phyloP scores from a whole-genome alignment of 2,113 vertebrate genomes.

The Saccopteryx leptura region DNA sequence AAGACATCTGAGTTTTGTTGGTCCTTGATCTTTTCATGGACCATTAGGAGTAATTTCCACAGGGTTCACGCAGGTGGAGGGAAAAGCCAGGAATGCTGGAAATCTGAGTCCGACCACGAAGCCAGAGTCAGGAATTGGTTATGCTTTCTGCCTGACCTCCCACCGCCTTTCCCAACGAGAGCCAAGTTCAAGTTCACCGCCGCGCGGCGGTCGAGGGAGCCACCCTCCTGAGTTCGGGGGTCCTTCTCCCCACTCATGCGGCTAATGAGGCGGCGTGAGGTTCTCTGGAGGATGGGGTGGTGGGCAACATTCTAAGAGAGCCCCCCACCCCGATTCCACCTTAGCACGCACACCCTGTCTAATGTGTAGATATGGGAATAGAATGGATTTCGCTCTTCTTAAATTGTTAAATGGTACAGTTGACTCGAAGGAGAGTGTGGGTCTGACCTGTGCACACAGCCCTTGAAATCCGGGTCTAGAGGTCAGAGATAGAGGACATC shows the following conservation, averaged over 20 bases:
- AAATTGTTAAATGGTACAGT: too few species aligned
- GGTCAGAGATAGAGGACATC: background rate
- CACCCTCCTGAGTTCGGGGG: too few species aligned
- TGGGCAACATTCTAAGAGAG: background rate
- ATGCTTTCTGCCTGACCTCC: background rate
- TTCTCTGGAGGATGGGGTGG: background rate
- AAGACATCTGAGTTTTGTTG: slow-evolving; percentile 43
- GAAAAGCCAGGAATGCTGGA: slow-evolving; percentile 50
- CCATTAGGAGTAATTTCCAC: slow-evolving; percentile 70
- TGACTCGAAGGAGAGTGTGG: background rate
- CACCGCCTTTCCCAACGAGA: too few species aligned
- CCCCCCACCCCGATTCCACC: background rate
- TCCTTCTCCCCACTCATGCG: background rate
- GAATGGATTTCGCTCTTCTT: background rate
- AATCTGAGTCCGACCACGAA: background rate
- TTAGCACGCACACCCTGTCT: rapidly evolving
- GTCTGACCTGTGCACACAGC: background rate
- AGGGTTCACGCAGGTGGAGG: slow-evolving; percentile 57
- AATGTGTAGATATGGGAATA: background rate
- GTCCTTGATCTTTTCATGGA: slow-evolving; percentile 71
- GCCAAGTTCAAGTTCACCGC: background rate
- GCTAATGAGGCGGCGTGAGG: rapidly evolving
- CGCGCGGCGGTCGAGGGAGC: rapidly evolving
- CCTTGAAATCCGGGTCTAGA: background rate
- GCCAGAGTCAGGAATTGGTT: background rate